Base-by-base conservation (phyloP, 2,888 invertebrate genomes). In the Harpalus rubripes region DNA sequence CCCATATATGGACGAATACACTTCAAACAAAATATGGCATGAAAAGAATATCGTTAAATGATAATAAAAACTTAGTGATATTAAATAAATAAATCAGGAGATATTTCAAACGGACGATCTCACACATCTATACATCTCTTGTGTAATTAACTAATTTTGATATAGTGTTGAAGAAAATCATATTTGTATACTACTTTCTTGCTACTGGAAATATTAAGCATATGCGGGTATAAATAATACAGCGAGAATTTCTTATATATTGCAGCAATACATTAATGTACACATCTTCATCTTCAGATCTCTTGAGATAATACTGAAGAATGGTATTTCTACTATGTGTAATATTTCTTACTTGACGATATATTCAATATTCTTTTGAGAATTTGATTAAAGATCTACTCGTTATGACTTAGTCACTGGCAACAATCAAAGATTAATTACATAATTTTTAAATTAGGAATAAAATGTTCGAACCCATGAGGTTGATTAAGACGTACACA, bases 391-490 rank as follows among this genome's bases (percentile, higher is more conserved):
- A 32, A 32, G 32, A 68, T 68, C 6, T 39, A 68, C 32, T 68
- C 39, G 68, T 68, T 68, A 68, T 68, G 68, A 68, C 68, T 15
- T 68, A 68, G 68, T 68, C 68, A 68, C 39, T 68, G 68, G 68
- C 26, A 68, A 68, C 68, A 68, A 68, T 68, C 68, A 39, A 68
- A 68, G 68, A 68, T 68, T 68, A 68, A 68, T 68, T 44, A 18
- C 72, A 44, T 18, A 74, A 74, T 74, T 18, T 74, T 74, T 74
- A 74, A 74, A 74, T 74, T 44, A 68, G 1, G 68, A 8, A 26
- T 16, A 74, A 72, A 74, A 44, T 8, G 0, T 22, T 68, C 15
- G 32, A 68, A 68, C 32, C 41, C 68, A 68, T 39, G 39, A 68
- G 41, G 41, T 41, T 74, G 44, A 74, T 74, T 74, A 44, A 74